Conservation (phyloP, 2,888 invertebrate genomes). For the Tiliacea citrago region DNA sequence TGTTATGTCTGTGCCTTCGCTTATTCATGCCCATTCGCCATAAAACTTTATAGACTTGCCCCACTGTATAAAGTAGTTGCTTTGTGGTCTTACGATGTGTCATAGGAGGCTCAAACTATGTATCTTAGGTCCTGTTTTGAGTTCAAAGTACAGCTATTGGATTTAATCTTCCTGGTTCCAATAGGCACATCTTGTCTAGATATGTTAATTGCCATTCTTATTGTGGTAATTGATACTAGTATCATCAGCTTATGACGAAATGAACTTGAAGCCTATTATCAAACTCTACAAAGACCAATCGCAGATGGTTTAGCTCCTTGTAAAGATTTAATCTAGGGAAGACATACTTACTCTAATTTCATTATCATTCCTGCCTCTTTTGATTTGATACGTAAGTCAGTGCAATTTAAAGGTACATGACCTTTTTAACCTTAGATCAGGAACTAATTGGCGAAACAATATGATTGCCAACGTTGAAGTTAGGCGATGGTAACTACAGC, state of each 20-base stretch:
- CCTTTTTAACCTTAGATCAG: background rate
- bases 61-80: slow-evolving; percentile 46
- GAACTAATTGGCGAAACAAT: background rate
- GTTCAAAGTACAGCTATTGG: slow-evolving; percentile 21
- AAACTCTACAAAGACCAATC: background rate
- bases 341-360: background rate
- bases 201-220: background rate
- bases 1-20: slow-evolving; percentile 36
- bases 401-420: too few relatives aligned
- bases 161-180: slow-evolving; percentile 21
- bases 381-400: background rate
- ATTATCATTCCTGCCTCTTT: background rate
- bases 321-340: too few relatives aligned
- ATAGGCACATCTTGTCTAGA: background rate
- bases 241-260: background rate
- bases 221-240: background rate
- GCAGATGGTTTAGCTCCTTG: background rate
- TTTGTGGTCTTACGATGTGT: slow-evolving; percentile 43
- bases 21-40: slow-evolving; percentile 42
- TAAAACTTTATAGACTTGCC: slow-evolving; percentile 55
- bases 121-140: slow-evolving; percentile 1
- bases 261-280: background rate
- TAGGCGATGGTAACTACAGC: background rate
- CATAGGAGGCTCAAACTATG: slow-evolving; percentile 15
- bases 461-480: background rate